Conservation (phyloP, 2,888 invertebrate genomes). For the Actias luna region DNA sequence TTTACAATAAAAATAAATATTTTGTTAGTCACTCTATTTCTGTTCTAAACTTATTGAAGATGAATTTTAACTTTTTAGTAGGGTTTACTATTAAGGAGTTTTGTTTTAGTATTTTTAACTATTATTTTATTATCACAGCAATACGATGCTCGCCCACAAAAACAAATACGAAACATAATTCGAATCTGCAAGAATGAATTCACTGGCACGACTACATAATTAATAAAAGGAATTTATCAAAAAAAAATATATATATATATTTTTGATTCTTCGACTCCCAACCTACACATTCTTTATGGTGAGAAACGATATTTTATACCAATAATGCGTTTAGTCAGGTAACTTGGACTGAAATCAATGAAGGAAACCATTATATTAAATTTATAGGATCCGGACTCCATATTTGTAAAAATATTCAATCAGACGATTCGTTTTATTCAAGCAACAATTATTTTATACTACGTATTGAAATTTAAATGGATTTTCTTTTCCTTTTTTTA, state of each 20-base stretch:
- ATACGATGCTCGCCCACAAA: too few species aligned
- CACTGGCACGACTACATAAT: not conserved
- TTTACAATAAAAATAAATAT: too few species aligned
- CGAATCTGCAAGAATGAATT: too few species aligned
- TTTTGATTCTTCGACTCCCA: not conserved
- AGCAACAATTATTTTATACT: not conserved
- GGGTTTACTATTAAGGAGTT: too few species aligned
- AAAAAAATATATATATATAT: not conserved
- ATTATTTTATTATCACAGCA: too few species aligned
- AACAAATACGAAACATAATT: too few species aligned
- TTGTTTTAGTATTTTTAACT: too few species aligned
- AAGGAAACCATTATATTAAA: slow-evolving; percentile 16
- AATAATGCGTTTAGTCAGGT: not conserved
- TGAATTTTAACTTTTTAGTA: too few species aligned
- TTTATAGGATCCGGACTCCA: slow-evolving; percentile 11
- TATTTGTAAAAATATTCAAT: not conserved
- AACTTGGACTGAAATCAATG: slow-evolving; percentile 8
- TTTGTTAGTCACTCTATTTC: too few species aligned
- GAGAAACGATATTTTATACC: not conserved
- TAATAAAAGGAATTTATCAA: not conserved
- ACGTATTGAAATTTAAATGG: not conserved
- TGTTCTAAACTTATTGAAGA: too few species aligned
- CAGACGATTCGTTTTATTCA: not conserved
- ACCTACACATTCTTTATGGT: not conserved
- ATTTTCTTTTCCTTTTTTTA: not conserved